Evolutionary conservation across 2,797 vertebrate genomes (phyloP), one percentile per base, ranked within the genome.

Genomic region (Moxostoma hubbsi): DNA sequence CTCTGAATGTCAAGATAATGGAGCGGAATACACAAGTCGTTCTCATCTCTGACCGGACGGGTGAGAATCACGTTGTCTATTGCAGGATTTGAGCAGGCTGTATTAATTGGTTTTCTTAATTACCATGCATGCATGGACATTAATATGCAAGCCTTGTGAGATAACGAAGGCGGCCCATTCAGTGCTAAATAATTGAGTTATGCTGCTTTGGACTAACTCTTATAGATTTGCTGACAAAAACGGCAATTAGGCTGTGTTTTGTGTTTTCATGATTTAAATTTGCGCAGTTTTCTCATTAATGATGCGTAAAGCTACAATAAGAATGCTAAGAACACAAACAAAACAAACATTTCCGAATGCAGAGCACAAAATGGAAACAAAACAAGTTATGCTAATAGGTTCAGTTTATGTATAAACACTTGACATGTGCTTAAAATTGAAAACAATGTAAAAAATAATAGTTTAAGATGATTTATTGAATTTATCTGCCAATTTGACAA

Each of bases 21-120:
- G 80, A 71, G 43, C 8, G 15, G 81, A 85, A 86, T 84, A 70
- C 82, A 81, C 77, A 82, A 81, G 57, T 49, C 54, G 6, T 78
- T 62, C 79, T 73, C 77, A 69, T 80, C 74, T 66, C 43, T 4
- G 15, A 36, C 72, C 63, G 69, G 18, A 53, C 11, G 58, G 58
- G 69, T 78, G 78, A 75, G 45, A 71, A 75, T 16, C 53, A 63
- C 36, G 45, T 36, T n/a, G 59, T 51, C 66, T 36, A 49, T 36
- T 68, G 36, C 71, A 63, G 71, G 75, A 79, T 69, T 76, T 81
- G 47, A 79, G 79, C 68, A 45, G 63, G 58, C 18, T 50, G 58
- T 70, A 77, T 81, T 83, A 83, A 85, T 85, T 79, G 81, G 75
- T 81, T 85, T 85, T 85, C 81, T 83, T 85, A 85, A 85, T 81